Evolutionary conservation across 2,888 invertebrate species (phyloP).

Genomic region (Drosophila fulvimacula): DNA sequence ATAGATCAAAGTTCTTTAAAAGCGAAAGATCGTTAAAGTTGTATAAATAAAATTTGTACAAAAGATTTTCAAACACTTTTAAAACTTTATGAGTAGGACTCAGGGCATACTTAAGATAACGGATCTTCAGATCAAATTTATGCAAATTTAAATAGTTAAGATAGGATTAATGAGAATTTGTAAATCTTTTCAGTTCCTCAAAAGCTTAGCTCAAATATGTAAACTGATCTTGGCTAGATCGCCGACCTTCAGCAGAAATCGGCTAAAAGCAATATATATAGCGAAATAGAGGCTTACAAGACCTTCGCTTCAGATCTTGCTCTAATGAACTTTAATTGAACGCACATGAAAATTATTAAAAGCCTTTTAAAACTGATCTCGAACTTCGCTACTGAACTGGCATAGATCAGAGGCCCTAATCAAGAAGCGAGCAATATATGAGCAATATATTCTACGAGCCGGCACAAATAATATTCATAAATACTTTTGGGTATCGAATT

Average conservation of each 20-base stretch:
- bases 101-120: too few relatives aligned
- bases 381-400: neutral
- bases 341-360: constrained; percentile 2
- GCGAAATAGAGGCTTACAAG: neutral
- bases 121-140: too few relatives aligned
- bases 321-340: constrained; percentile 3
- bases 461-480: constrained; percentile 23
- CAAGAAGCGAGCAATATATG: constrained; percentile 1
- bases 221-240: constrained; percentile 1
- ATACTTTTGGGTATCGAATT: constrained; percentile 42
- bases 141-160: too few relatives aligned
- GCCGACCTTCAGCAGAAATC: neutral
- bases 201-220: neutral
- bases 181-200: neutral
- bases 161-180: neutral
- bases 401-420: constrained; percentile 4
- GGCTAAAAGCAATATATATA: neutral
- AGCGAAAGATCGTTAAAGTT: too few relatives aligned
- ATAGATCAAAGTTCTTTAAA: too few relatives aligned
- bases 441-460: constrained; percentile 29
- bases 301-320: constrained; percentile 1
- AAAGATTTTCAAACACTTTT: too few relatives aligned
- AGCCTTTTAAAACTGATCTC: neutral
- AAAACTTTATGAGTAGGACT: too few relatives aligned
- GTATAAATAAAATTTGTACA: too few relatives aligned